phyloP scores from a whole-genome alignment of 2,113 vertebrate genomes.

The Mus pahari region DNA sequence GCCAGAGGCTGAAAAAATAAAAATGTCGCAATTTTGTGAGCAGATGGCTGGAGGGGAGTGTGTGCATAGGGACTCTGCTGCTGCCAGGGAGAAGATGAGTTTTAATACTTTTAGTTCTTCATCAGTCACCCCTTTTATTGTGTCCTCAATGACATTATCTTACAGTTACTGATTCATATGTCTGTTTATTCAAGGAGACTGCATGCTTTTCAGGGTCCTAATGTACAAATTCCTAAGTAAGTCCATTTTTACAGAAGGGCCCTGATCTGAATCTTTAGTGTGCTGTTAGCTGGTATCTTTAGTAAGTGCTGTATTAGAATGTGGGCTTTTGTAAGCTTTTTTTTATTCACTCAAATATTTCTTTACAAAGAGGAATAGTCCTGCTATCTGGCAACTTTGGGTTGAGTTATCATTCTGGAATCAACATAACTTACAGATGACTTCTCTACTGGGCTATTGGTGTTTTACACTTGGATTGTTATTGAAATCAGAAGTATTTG shows the following conservation, averaged over 20 bases:
- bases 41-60: conserved; percentile 61
- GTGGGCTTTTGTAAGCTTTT: not conserved
- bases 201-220: not conserved
- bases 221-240: not conserved
- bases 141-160: not conserved
- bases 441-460: conserved; percentile 56
- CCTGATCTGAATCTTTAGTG: not conserved
- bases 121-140: conserved; percentile 3
- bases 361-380: not conserved
- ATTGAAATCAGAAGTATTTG: conserved; percentile 69
- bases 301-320: not conserved
- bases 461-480: conserved; percentile 24
- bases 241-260: not conserved
- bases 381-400: not conserved
- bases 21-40: conserved; percentile 57
- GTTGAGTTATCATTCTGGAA: conserved; percentile 25
- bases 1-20: conserved; percentile 43
- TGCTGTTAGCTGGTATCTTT: conserved; percentile 14
- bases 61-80: conserved; percentile 28
- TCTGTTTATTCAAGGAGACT: conserved; percentile 11
- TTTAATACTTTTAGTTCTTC: conserved; percentile 59
- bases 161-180: not conserved
- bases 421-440: conserved; percentile 50
- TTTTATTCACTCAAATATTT: not conserved
- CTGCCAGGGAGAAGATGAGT: conserved; percentile 38